A percentile compares a stretch with the other conserved stretches of the same genome.
Evolutionary conservation across 2,797 vertebrate genomes (phyloP).

Genomic region (Sphenodon punctatus): DNA sequence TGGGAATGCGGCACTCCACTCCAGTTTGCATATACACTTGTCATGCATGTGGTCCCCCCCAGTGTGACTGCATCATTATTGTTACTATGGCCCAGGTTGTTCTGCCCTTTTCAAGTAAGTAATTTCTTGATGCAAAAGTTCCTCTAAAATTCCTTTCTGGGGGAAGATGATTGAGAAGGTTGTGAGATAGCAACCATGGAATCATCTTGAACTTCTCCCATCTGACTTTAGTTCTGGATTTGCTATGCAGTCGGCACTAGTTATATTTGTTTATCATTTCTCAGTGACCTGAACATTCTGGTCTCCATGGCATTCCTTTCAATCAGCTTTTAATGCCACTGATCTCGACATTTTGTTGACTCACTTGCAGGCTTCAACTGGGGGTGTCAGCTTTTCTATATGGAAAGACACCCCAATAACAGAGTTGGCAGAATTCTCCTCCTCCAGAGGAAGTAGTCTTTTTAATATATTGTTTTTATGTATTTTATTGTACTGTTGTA

Average conservation of each 20-base stretch:
- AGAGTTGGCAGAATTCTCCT: accelerated
- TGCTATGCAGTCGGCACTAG: not conserved
- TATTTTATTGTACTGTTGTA: too few relatives aligned
- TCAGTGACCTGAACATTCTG: not conserved
- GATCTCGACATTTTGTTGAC: not conserved
- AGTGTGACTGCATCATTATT: too few relatives aligned
- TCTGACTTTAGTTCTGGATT: not conserved
- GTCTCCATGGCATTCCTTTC: not conserved
- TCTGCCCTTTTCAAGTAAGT: not conserved
- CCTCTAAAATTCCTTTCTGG: not conserved
- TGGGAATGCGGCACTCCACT: too few relatives aligned
- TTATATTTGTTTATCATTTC: not conserved
- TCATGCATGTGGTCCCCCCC: too few relatives aligned
- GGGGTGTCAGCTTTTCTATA: not conserved
- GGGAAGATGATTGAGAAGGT: too few relatives aligned
- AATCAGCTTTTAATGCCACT: not conserved
- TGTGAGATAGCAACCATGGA: not conserved
- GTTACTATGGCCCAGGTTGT: too few relatives aligned
- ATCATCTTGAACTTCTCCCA: not conserved
- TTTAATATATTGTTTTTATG: too few relatives aligned
- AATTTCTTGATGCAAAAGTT: not conserved
- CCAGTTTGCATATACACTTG: too few relatives aligned
- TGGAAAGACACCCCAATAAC: accelerated
- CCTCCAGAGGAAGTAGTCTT: not conserved
- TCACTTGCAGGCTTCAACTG: not conserved